Base-by-base conservation (phyloP, 1,140 invertebrate genomes). In the Phymorhynchus buccinoides region DNA sequence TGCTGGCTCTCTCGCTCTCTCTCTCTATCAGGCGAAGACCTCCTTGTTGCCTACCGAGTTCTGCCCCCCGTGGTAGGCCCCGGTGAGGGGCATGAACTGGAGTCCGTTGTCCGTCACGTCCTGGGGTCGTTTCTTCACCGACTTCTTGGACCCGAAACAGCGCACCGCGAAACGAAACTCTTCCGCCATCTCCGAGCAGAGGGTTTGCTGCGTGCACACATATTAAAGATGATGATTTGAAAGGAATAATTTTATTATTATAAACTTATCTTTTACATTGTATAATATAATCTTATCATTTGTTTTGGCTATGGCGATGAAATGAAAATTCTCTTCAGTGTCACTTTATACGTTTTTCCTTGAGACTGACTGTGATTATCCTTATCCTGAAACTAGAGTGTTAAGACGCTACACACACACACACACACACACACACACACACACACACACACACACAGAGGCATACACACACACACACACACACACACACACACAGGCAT, bases 171-270 rank as follows among this genome's bases (percentile, higher is more conserved):
- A 98, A 42, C 97, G 94, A 82, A 99, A 94, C 94, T 99, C 98
- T 93, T 98, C 96, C 3, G 96, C 96, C 97, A 99, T 98, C 94
- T 99, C 97, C 6, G 97, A 97, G 92, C 98, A 99, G 62, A 99
- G 93, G 7, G 97, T 97, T 95, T 98, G 97, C 91, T 96, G 95
- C 9, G 94, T n/a, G n/a, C n/a, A n/a, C n/a, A n/a, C n/a, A n/a
- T n/a, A n/a, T n/a, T n/a, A n/a, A n/a, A n/a, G n/a, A n/a, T n/a
- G n/a, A n/a, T n/a, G n/a, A n/a, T n/a, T n/a, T n/a, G n/a, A n/a
- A n/a, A n/a, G n/a, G n/a, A n/a, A n/a, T n/a, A n/a, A n/a, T n/a
- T n/a, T n/a, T n/a, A n/a, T n/a, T n/a, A n/a, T n/a, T n/a, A n/a
- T n/a, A n/a, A n/a, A n/a, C n/a, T n/a, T n/a, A n/a, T n/a, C n/a